Conservation (phyloP, 2,797 vertebrate genomes). For the Ataeniobius toweri region DNA sequence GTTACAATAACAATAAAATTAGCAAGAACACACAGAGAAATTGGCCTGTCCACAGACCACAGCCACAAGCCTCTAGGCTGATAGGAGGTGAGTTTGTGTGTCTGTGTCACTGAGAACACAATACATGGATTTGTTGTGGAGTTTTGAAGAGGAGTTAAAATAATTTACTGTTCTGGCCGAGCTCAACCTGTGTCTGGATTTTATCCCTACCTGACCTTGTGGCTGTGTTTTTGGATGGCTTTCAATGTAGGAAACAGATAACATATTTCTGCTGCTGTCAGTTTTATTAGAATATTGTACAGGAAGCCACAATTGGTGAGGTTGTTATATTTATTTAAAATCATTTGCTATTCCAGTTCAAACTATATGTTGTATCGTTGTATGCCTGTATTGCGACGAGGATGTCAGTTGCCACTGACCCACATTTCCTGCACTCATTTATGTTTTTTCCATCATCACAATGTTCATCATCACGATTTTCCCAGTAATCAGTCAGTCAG, state of each 20-base stretch:
- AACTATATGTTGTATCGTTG: not conserved
- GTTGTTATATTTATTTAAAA: too few relatives aligned
- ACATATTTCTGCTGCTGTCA: constrained; percentile 13
- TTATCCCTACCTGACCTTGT: constrained; percentile 26
- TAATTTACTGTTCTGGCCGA: constrained; percentile 20
- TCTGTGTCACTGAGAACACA: not conserved
- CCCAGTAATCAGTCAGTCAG: too few relatives aligned
- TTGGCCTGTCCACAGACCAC: constrained; percentile 62
- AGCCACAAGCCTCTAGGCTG: constrained; percentile 51
- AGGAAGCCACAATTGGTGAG: not conserved
- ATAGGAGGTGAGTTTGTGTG: constrained; percentile 31
- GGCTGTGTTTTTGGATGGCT: constrained; percentile 20
- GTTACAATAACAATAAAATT: constrained; percentile 80
- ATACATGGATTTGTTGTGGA: not conserved
- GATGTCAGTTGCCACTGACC: not conserved
- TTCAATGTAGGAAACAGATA: constrained; percentile 22
- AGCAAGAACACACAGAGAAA: constrained; percentile 74
- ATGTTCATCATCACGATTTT: too few relatives aligned
- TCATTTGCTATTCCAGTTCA: not conserved
- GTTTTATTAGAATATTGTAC: not conserved
- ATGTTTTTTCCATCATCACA: not conserved
- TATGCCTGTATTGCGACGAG: not conserved
- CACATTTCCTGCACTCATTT: not conserved
- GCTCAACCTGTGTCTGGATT: constrained; percentile 28
- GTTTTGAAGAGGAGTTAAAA: constrained; percentile 17